Base-by-base conservation (phyloP, 2,797 vertebrate genomes). In the Menidia menidia region DNA sequence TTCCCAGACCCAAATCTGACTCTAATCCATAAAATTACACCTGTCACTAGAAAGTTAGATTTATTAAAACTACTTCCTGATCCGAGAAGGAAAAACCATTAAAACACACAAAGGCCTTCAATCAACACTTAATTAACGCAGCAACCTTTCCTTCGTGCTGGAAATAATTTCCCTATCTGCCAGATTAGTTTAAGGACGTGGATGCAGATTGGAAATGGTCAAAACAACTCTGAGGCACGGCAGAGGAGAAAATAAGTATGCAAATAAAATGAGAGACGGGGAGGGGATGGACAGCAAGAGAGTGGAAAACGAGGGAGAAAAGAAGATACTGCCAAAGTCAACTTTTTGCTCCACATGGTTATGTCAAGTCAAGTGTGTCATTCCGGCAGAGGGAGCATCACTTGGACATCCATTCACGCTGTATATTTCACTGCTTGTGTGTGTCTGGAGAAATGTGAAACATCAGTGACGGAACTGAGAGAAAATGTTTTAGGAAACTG, bases 1-100 rank as follows among this genome's bases (percentile, higher is more conserved):
- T 72, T 58, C 80, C 63, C 61, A 74, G 80, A 75, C 80, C 64
- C 75, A 79, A 89, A 89, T 83, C 82, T 78, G 86, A 88, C 81
- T 86, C 81, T 92, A 95, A 94, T 93, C 94, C 88, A 47, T 89
- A 90, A 95, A 96, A 96, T 95, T 94, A 94, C 93, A 96, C 94
- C 94, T 95, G 95, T 94, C 94, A 94, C 92, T 94, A 90, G 60
- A 87, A 91, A 92, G 88, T 92, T 90, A 89, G 81, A 93, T 94
- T 94, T 92, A 96, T 94, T 94, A 95, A 91, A 75, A 77, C 84
- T 73, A 84, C 83, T 93, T 94, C 84, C 90, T 92, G 91, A 95
- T 93, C 93, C 92, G 68, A 78, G 84, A 81, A 91, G 90, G 91
- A 90, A 90, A 91, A 86, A 87, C 76, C 82, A 85, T 93, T 92